Conservation (phyloP, 2,113 vertebrate species). For the Pelecanus crispus region DNA sequence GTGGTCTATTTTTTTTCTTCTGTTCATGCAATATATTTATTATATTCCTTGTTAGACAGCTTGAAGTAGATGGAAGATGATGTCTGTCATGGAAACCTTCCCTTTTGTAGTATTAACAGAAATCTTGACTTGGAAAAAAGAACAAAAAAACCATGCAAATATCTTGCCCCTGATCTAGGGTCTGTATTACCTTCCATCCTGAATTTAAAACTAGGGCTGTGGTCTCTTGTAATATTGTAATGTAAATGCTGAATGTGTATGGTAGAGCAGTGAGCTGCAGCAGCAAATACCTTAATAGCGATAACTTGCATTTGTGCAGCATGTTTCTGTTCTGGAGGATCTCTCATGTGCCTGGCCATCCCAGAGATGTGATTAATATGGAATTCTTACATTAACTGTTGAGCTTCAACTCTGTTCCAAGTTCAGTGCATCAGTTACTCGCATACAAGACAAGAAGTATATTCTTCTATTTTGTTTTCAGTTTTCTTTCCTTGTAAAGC, state of each 20-base stretch:
- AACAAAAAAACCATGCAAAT: background rate
- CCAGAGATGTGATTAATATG: background rate
- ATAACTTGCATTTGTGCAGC: background rate
- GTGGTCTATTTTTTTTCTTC: background rate
- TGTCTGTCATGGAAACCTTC: background rate
- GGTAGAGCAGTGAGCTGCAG: background rate
- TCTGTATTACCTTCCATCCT: background rate
- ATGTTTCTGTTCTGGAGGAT: background rate
- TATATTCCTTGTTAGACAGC: background rate
- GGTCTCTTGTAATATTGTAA: background rate
- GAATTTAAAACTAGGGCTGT: background rate
- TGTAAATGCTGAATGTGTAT: background rate
- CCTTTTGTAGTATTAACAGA: background rate
- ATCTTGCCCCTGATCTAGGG: background rate
- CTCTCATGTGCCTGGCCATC: rapidly evolving
- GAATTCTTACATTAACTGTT: background rate
- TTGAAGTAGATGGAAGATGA: background rate
- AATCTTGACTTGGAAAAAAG: background rate
- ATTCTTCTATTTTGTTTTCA: background rate
- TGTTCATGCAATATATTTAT: background rate
- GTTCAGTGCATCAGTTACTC: background rate
- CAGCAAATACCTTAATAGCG: background rate
- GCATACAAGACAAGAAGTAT: background rate
- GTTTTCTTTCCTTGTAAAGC: background rate
- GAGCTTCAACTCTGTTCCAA: background rate